Evolutionary conservation across 2,797 vertebrate genomes (phyloP).

Genomic region (Pseudocheirus occidentalis): DNA sequence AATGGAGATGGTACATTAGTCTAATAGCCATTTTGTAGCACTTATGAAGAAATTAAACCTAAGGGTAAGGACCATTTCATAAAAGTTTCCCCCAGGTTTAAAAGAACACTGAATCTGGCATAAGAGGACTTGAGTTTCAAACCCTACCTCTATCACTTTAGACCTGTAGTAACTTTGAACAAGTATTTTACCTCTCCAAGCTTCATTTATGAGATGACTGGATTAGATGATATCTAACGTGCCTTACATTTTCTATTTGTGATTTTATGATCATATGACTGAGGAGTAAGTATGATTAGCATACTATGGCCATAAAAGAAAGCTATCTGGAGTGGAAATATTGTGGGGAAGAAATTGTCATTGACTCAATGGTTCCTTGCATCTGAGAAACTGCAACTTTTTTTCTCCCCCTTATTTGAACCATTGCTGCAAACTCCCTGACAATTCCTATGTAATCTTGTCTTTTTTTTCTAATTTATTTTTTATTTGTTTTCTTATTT

Average conservation of each 20-base stretch:
- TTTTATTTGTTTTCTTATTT: too few relatives aligned
- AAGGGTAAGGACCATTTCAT: background rate
- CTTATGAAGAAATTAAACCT: slow-evolving; percentile 3
- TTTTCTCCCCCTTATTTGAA: background rate
- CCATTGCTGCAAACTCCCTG: background rate
- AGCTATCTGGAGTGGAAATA: background rate
- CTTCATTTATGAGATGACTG: background rate
- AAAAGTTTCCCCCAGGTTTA: background rate
- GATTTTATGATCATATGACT: background rate
- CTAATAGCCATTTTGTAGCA: slow-evolving; percentile 6
- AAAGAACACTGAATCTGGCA: background rate
- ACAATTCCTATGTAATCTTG: background rate
- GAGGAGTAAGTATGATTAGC: background rate
- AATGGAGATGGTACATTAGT: background rate
- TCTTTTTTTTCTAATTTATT: too few relatives aligned
- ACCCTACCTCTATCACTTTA: background rate
- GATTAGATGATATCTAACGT: background rate
- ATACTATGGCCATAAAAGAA: background rate
- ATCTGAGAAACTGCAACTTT: background rate
- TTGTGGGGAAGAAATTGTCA: background rate
- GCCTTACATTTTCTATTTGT: background rate
- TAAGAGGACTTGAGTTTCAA: background rate
- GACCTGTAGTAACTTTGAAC: background rate
- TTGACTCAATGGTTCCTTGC: background rate
- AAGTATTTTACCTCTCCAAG: background rate